A percentile compares a stretch with the other conserved stretches of the same genome.
Evolutionary conservation across 2,113 vertebrate genomes (phyloP).

Genomic region (Phyllostomus hastatus): DNA sequence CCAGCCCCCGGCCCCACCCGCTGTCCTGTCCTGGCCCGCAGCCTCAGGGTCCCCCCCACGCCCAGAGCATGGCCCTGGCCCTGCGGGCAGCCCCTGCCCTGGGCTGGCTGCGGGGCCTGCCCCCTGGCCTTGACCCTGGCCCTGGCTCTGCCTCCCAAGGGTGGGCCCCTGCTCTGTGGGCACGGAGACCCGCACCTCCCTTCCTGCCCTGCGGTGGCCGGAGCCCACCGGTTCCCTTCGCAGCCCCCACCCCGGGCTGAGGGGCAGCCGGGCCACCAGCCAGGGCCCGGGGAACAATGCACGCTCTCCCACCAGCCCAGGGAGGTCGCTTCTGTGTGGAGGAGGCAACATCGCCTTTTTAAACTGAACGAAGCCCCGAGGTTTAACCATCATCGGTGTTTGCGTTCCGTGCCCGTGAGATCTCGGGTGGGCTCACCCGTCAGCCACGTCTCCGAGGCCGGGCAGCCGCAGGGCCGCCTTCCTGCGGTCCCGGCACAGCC

Average conservation of each 20-base stretch:
- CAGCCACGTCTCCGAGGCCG: rapidly evolving
- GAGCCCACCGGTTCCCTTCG: background rate
- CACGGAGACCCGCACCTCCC: background rate
- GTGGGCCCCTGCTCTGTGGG: background rate
- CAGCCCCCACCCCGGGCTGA: too few relatives aligned
- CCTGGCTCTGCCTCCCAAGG: background rate
- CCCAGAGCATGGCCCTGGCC: too few relatives aligned
- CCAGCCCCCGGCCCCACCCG: rapidly evolving
- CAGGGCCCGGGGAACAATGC: too few relatives aligned
- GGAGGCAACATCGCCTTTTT: background rate
- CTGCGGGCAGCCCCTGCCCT: too few relatives aligned
- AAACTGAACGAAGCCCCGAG: background rate
- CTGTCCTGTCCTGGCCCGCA: rapidly evolving
- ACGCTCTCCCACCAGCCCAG: background rate
- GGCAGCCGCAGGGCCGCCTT: background rate
- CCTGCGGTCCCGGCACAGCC: background rate
- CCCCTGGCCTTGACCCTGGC: background rate
- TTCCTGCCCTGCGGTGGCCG: background rate
- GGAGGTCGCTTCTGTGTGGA: background rate
- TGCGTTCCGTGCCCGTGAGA: background rate
- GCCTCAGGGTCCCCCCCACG: background rate
- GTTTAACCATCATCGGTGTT: background rate
- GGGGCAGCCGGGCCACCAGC: too few relatives aligned
- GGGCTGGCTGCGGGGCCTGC: background rate
- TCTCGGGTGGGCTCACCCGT: rapidly evolving